phyloP scores from a whole-genome alignment of 30 jellyfish, hydroid and myxozoan genomes.

The Catostylus mosaicus region DNA sequence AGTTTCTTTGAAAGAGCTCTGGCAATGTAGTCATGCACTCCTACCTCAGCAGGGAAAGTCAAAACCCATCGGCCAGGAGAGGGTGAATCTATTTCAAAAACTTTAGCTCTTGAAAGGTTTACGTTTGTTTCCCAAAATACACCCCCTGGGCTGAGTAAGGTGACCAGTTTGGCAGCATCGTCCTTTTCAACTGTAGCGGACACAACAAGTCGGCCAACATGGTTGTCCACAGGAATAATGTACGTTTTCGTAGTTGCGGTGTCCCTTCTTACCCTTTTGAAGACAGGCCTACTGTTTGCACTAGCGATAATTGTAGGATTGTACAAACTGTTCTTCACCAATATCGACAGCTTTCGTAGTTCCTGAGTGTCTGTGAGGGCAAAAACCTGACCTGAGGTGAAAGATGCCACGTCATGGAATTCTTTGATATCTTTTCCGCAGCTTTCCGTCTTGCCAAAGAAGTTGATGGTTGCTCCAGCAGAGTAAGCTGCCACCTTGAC shows the following conservation, averaged over 20 bases:
- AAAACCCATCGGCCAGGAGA: slow-evolving; percentile 67
- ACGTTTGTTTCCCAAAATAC: slow-evolving; percentile 44
- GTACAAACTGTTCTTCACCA: slow-evolving; percentile 63
- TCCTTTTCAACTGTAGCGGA: slow-evolving; percentile 59
- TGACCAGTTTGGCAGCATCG: slow-evolving; percentile 45
- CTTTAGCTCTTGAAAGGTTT: slow-evolving; percentile 53
- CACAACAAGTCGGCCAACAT: slow-evolving; percentile 60
- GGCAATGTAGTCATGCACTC: slow-evolving; percentile 66
- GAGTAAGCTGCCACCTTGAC: slow-evolving; percentile 83
- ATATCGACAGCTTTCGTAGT: slow-evolving; percentile 46
- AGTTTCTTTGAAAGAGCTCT: slow-evolving; percentile 72
- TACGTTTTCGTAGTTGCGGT: slow-evolving; percentile 14
- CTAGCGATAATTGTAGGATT: slow-evolving; percentile 67
- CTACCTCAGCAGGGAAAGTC: slow-evolving; percentile 46
- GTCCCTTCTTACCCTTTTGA: slow-evolving; percentile 43
- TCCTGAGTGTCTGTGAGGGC: slow-evolving; percentile 73
- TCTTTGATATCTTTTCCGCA: slow-evolving; percentile 77
- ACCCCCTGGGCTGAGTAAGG: slow-evolving; percentile 58
- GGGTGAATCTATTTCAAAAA: slow-evolving; percentile 61
- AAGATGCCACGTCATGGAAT: slow-evolving; percentile 85
- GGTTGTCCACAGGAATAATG: slow-evolving; percentile 71
- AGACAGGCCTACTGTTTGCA: slow-evolving; percentile 40
- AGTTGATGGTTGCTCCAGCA: slow-evolving; percentile 82
- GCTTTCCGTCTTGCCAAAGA: slow-evolving; percentile 78
- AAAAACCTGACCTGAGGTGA: slow-evolving; percentile 90